Percentiles rank a stretch among this genome's conserved stretches.
phyloP scores from a whole-genome alignment of 2,797 vertebrate species.

The Dallia pectoralis region DNA sequence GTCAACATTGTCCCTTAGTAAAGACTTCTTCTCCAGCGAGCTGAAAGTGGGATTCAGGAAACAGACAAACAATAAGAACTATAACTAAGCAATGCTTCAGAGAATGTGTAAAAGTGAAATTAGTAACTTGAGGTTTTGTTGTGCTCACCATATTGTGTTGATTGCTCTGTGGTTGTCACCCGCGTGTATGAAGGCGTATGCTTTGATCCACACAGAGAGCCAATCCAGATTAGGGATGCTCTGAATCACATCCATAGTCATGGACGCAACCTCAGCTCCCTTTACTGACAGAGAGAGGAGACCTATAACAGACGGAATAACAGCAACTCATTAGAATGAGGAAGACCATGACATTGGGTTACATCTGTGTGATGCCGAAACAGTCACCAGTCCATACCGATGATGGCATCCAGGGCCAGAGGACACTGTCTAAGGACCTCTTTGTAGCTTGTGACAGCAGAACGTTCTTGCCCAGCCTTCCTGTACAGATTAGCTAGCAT shows the following conservation, averaged over 20 bases:
- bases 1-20: conserved; percentile 94
- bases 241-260: conserved; percentile 98
- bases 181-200: conserved; percentile 93
- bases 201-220: conserved; percentile 99
- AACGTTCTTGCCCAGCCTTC: conserved; percentile 96
- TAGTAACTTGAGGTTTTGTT: neutral
- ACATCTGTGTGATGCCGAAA: neutral
- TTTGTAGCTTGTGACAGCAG: conserved; percentile 97
- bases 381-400: conserved; percentile 72
- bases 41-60: conserved; percentile 62
- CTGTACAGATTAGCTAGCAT: conserved; percentile 97
- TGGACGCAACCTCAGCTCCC: conserved; percentile 96
- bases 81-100: neutral
- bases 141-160: conserved; percentile 94
- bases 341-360: neutral
- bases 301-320: conserved; percentile 64
- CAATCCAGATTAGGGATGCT: conserved; percentile 95
- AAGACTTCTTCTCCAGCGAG: conserved; percentile 97
- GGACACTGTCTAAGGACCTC: conserved; percentile 97
- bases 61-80: neutral
- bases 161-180: conserved; percentile 97
- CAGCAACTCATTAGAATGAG: neutral
- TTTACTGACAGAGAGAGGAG: conserved; percentile 96
- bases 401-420: conserved; percentile 92
- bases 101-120: neutral